phyloP scores from a whole-genome alignment of 2,797 vertebrate genomes.

The Synanceia verrucosa region DNA sequence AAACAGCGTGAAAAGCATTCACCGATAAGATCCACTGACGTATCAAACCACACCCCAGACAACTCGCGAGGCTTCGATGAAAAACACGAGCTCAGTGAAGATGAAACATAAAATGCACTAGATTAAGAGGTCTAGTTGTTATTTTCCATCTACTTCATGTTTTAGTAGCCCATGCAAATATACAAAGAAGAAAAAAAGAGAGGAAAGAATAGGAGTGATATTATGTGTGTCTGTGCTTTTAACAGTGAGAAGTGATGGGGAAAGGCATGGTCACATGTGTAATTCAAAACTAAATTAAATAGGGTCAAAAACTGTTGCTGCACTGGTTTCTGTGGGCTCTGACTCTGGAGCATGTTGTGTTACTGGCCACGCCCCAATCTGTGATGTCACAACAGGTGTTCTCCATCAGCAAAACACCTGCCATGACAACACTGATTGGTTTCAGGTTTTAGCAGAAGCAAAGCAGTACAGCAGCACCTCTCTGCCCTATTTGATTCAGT shows the following conservation, averaged over 20 bases:
- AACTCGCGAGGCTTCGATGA: conserved; percentile 16
- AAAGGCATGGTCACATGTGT: conserved; percentile 60
- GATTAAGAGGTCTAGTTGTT: conserved; percentile 24
- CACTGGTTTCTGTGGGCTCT: neutral
- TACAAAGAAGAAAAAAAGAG: conserved; percentile 30
- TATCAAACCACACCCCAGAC: conserved; percentile 9
- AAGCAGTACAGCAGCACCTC: conserved; percentile 26
- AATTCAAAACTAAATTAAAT: conserved; percentile 45
- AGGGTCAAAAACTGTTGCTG: conserved; percentile 4
- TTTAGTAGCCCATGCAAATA: conserved; percentile 21
- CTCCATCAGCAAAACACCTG: conserved; percentile 34
- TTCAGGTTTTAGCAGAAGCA: conserved; percentile 11
- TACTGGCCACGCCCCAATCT: neutral
- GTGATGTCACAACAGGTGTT: conserved; percentile 40
- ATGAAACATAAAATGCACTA: conserved; percentile 17
- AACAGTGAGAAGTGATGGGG: conserved; percentile 46
- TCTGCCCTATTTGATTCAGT: conserved; percentile 33
- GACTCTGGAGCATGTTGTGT: neutral
- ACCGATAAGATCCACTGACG: conserved; percentile 31
- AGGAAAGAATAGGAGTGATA: conserved; percentile 13
- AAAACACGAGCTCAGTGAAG: conserved; percentile 22
- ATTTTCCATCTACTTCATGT: conserved; percentile 25
- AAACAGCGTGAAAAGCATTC: conserved; percentile 49
- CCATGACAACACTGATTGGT: conserved; percentile 23
- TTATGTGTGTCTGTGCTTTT: conserved; percentile 58